Percentiles rank a stretch among this genome's conserved stretches.
phyloP scores from a whole-genome alignment of 1,140 invertebrate species.

The Drosophila kikkawai region DNA sequence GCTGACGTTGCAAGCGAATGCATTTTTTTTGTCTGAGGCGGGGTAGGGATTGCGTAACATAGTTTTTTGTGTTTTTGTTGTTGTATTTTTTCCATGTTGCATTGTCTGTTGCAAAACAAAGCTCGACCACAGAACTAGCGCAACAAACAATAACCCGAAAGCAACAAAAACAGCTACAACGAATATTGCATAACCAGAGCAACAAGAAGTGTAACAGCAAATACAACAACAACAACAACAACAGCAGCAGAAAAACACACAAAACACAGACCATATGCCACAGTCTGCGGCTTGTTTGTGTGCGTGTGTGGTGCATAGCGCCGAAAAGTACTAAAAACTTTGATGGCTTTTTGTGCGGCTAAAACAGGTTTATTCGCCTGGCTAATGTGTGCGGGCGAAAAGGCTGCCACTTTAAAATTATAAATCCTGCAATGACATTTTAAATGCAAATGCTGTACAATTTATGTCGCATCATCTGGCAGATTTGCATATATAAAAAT shows the following conservation, averaged over 20 bases:
- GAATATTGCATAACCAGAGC: constrained; percentile 43
- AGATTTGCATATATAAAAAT: constrained; percentile 36
- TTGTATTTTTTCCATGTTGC: constrained; percentile 27
- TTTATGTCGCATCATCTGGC: constrained; percentile 57
- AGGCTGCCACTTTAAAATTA: constrained; percentile 55
- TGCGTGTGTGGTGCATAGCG: constrained; percentile 8
- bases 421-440: constrained; percentile 59
- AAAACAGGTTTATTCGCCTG: constrained; percentile 35
- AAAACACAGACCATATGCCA: constrained; percentile 66
- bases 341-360: constrained; percentile 48
- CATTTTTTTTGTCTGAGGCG: constrained; percentile 20
- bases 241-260: constrained; percentile 10
- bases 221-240: constrained; percentile 3
- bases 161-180: constrained; percentile 20
- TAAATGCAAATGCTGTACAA: constrained; percentile 56
- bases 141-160: constrained; percentile 66
- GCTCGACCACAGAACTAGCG: constrained; percentile 72
- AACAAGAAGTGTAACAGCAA: constrained; percentile 30
- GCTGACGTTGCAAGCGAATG: constrained; percentile 50
- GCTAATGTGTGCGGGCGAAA: constrained; percentile 18
- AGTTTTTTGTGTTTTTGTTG: constrained; percentile 1
- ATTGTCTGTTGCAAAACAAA: constrained; percentile 74
- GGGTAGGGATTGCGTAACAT: constrained; percentile 26
- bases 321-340: constrained; percentile 45
- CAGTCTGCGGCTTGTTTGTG: constrained; percentile 67